Evolutionary conservation across 2,888 invertebrate genomes (phyloP), one percentile per base, ranked within the genome.

Genomic region (Dilophus febrilis): DNA sequence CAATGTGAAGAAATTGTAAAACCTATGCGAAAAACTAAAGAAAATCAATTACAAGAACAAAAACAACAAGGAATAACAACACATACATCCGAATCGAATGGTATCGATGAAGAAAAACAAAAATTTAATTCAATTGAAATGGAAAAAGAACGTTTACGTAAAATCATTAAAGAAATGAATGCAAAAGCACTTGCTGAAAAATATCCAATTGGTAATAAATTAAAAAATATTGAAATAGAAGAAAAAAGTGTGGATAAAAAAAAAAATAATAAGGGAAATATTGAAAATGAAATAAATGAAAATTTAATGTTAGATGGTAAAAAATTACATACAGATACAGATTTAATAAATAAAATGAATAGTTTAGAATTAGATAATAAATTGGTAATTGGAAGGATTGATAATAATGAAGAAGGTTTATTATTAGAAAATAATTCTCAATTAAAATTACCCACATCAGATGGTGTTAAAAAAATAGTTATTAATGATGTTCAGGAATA

Each of bases 1-100:
- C 48, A 62, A 40, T 52, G 54, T 47, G 61, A 59, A 26, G 49
- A 63, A 36, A 40, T 63, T 30, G 59, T 59, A 22, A 59, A 58
- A 47, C 63, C 63, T 47, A 48, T 47, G 37, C 41, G 43, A 16
- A n/a, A 37, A 14, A 19, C 33, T 16, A 16, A 14, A 16, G 19
- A 22, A 28, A 37, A 37, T 28, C 37, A 18, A 22, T 19, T n/a
- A 22, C 17, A 4, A 34, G 22, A n/a, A 22, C 17, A 13, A 10
- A 11, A 30, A 13, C n/a, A 14, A 27, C 6, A 29, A 30, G 11
- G 16, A 37, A 14, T n/a, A n/a, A n/a, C n/a, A n/a, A 33, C 16
- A 14, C 14, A 33, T 37, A 6, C 12, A 29, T 17, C n/a, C 14
- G 11, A 3, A 14, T 3, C 4, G 3, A 16, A 32, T 4, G 17